phyloP scores from a whole-genome alignment of 2,888 invertebrate species.

The Molorchus minor region DNA sequence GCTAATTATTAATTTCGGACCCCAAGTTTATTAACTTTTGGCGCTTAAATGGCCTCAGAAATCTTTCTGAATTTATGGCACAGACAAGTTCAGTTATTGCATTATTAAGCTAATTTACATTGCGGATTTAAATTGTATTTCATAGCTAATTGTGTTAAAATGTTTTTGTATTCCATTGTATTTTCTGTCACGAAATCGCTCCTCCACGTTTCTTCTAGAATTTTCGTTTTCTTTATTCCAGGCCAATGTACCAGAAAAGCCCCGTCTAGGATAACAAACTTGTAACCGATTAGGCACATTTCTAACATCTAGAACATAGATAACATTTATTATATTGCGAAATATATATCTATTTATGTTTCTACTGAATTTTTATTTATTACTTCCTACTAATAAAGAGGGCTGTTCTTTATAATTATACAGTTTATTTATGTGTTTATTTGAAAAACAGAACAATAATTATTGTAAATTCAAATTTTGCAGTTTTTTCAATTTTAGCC shows the following conservation, averaged over 20 bases:
- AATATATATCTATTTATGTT: background rate
- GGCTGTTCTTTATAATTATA: too few species aligned
- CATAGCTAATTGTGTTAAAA: conserved; percentile 62
- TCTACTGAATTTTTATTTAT: too few species aligned
- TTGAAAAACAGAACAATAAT: too few species aligned
- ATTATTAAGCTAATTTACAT: conserved; percentile 57
- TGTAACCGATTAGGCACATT: conserved; percentile 77
- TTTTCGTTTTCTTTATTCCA: conserved; percentile 67
- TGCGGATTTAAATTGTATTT: conserved; percentile 64
- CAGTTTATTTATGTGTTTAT: too few species aligned
- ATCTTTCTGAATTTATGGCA: too few species aligned
- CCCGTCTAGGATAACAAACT: conserved; percentile 76
- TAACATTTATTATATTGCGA: background rate
- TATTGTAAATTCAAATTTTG: too few species aligned
- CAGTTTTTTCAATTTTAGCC: too few species aligned
- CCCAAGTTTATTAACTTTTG: too few species aligned
- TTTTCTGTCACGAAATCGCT: conserved; percentile 59
- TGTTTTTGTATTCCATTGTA: conserved; percentile 64
- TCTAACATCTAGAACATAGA: conserved; percentile 72
- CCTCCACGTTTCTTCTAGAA: conserved; percentile 55
- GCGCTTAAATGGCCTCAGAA: too few species aligned
- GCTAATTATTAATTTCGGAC: too few species aligned
- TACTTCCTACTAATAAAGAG: too few species aligned
- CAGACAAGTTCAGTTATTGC: too few species aligned
- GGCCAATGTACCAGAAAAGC: conserved; percentile 77